A percentile compares a stretch with the other conserved stretches of the same genome.
Conservation (phyloP, 1,140 invertebrate species). For the Bemisia tabaci region DNA sequence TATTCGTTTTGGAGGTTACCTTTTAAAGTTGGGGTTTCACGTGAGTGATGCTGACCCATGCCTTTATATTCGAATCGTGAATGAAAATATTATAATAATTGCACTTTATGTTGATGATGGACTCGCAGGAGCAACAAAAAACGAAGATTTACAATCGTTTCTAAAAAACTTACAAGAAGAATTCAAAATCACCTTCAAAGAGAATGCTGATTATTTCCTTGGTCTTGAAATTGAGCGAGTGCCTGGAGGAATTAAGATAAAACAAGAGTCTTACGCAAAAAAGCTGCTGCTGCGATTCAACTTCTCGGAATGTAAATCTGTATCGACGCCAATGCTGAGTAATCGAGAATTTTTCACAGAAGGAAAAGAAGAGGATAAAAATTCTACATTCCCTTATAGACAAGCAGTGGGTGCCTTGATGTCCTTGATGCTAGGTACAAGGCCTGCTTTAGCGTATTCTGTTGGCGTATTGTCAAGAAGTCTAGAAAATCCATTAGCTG, state of each 20-base stretch:
- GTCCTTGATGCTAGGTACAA: constrained; percentile 29
- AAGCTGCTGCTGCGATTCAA: constrained; percentile 27
- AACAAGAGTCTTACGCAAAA: constrained; percentile 26
- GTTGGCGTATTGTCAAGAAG: constrained; percentile 18
- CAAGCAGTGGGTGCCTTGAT: constrained; percentile 30
- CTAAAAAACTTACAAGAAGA: not conserved
- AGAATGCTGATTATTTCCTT: constrained; percentile 1
- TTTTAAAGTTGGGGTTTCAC: constrained; percentile 20
- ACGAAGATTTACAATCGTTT: not conserved
- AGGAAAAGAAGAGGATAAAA: constrained; percentile 20
- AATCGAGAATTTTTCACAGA: constrained; percentile 13
- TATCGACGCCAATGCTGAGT: constrained; percentile 26
- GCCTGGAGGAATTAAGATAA: constrained; percentile 20
- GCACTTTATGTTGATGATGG: constrained; percentile 16
- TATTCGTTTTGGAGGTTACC: constrained; percentile 20
- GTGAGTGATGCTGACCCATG: constrained; percentile 9
- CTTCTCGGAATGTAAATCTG: constrained; percentile 27
- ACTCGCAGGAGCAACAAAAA: constrained; percentile 15
- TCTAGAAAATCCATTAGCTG: constrained; percentile 27
- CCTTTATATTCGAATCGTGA: not conserved
- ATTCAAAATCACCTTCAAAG: constrained; percentile 6
- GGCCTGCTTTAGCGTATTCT: constrained; percentile 26
- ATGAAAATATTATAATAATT: constrained; percentile 7
- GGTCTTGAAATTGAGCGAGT: constrained; percentile 1
- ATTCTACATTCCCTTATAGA: constrained; percentile 26